phyloP scores from a whole-genome alignment of 2,888 invertebrate species.

The Eristalis tenax region DNA sequence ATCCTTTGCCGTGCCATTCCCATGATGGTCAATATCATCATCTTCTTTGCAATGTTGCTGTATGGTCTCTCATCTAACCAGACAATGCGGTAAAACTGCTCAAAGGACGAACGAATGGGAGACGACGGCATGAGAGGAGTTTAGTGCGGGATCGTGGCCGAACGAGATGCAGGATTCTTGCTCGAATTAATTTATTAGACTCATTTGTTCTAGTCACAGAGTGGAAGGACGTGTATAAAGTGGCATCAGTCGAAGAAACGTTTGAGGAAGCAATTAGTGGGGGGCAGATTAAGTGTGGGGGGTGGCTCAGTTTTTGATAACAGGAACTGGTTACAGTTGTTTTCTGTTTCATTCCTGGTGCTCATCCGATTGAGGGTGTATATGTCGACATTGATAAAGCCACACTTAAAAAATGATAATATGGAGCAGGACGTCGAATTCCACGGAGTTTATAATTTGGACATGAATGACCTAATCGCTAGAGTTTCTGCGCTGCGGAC shows the following conservation, averaged over 20 bases:
- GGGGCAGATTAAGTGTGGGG: not conserved
- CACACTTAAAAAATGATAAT: no score
- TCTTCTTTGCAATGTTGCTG: constrained; percentile 11
- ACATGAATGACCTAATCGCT: no score
- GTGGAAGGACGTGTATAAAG: not conserved
- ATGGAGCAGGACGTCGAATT: no score
- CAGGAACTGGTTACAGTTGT: no score
- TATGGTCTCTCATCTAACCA: constrained; percentile 24
- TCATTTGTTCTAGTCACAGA: constrained; percentile 76
- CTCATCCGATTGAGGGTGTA: no score
- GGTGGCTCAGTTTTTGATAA: no score
- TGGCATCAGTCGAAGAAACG: not conserved
- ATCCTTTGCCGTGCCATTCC: not conserved
- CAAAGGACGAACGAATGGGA: constrained; percentile 12
- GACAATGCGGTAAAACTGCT: constrained; percentile 56
- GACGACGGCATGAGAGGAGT: not conserved
- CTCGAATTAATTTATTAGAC: constrained; percentile 78
- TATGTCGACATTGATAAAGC: no score
- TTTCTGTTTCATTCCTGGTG: no score
- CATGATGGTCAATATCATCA: constrained; percentile 54
- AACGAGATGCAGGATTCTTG: constrained; percentile 45
- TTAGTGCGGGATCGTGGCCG: constrained; percentile 20
- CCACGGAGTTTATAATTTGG: no score
- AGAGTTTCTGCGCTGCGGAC: no score
- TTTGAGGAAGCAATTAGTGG: not conserved